Percentiles rank a stretch among this genome's conserved stretches.
These are phyloP conservation scores for Druon quercuslanigerum DNA, from an alignment of 1,140 invertebrate species.

Conservation along the genomic window DNA sequence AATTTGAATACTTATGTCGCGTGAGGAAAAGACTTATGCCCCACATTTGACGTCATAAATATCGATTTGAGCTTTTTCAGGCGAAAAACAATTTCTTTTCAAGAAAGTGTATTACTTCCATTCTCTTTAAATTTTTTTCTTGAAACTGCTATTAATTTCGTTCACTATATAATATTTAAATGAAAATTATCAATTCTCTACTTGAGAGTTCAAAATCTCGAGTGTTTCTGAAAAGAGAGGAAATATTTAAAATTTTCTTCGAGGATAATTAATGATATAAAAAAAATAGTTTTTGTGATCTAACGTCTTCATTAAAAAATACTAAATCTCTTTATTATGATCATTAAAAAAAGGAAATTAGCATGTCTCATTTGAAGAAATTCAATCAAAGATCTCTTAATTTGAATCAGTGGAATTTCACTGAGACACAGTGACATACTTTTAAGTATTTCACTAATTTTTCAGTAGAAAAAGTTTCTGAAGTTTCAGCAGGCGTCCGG, in stretches of 20 bases:
- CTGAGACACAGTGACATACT: too few species aligned
- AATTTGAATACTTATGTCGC: not conserved
- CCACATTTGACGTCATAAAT: constrained; percentile 1
- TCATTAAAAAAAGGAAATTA: too few species aligned
- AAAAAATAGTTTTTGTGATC: too few species aligned
- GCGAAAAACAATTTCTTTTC: constrained; percentile 1
- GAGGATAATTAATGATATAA: too few species aligned
- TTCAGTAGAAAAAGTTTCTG: too few species aligned
- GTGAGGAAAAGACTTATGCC: not conserved
- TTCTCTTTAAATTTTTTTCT: not conserved
- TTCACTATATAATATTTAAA: not conserved
- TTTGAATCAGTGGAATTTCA: too few species aligned
- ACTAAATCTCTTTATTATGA: too few species aligned
- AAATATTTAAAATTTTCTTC: not conserved
- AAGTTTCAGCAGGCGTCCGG: too few species aligned
- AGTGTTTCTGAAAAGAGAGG: not conserved
- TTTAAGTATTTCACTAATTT: too few species aligned
- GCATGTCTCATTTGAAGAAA: too few species aligned
- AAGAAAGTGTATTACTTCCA: not conserved
- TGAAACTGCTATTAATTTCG: not conserved
- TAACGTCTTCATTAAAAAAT: too few species aligned
- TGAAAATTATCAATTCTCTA: not conserved
- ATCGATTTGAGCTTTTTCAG: not conserved
- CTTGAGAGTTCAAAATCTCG: not conserved
- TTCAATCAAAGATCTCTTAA: too few species aligned